Evolutionary conservation across 1,140 invertebrate genomes (phyloP), one percentile per base, ranked within the genome.

Genomic region (Maconellicoccus hirsutus): DNA sequence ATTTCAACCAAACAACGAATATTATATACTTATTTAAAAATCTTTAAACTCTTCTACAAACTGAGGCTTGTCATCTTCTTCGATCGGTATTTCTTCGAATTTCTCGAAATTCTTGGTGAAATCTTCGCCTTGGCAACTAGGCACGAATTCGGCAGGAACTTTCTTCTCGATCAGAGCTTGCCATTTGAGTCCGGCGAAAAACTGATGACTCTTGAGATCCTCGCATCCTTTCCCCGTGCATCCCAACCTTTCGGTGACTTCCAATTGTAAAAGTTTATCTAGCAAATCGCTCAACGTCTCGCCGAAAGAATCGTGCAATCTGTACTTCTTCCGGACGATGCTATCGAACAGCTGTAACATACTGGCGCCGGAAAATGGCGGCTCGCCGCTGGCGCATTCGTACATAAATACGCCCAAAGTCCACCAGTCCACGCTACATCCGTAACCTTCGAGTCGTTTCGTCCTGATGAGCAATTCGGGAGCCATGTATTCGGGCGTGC

Each of bases 381-480:
- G 61, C 16, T 25, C 25, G 3, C 61, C 61, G 61, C 3, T 14
- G 16, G 21, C 21, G 16, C 61, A 23, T 19, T 66, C 61, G 61
- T 66, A 66, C 1, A 66, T 23, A 16, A 66, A 66, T 26, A 66
- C 16, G 10, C 96, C 96, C 33, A 96, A 80, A 0, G 94, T 91
- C 96, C 96, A 98, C 78, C 93, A 96, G 81, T 98, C 96, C 0
- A 93, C 93, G 8, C 92, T 87, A 72, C 89, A 88, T 78, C 96
- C 93, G 77, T 97, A 93, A 14, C 94, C 93, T 78, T 89, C 85
- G 79, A 23, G 1, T 10, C 61, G 61, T 23, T 16, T 23, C 10
- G 25, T 26, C 10, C 91, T 95, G 16, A 95, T 80, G 61, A 98
- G 94, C 66, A 98, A 90, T 84, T 98, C 95, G 0, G 95, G 94